Percentiles rank a stretch among this genome's conserved stretches.
These are phyloP conservation scores for Amphiduros pacificus DNA, from an alignment of 2,888 invertebrate genomes.

Conservation along the genomic window DNA sequence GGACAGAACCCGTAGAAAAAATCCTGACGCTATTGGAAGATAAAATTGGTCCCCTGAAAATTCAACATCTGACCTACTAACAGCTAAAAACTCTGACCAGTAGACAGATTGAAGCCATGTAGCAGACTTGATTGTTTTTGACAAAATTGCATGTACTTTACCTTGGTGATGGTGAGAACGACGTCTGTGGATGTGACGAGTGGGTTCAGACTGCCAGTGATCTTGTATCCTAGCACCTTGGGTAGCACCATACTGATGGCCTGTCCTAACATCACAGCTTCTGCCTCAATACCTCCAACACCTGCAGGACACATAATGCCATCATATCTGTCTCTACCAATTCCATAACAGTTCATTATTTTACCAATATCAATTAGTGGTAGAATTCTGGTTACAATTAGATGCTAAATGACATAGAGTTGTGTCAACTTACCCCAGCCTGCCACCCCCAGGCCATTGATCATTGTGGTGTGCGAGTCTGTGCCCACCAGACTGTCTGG, in stretches of 20 bases:
- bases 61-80: too few species aligned
- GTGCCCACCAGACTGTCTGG: slow-evolving; percentile 95
- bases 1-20: too few species aligned
- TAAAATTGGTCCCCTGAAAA: too few species aligned
- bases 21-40: too few species aligned
- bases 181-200: slow-evolving; percentile 94
- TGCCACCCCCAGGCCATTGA: slow-evolving; percentile 92
- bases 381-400: not conserved
- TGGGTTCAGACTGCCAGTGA: slow-evolving; percentile 78
- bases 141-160: slow-evolving; percentile 51
- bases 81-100: too few species aligned
- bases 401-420: not conserved
- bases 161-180: slow-evolving; percentile 95
- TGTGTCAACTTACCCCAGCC: slow-evolving; percentile 79
- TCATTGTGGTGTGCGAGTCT: slow-evolving; percentile 99
- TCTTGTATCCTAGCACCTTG: slow-evolving; percentile 90
- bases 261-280: slow-evolving; percentile 98
- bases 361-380: too few species aligned
- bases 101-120: too few species aligned
- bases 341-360: too few species aligned
- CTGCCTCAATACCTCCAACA: slow-evolving; percentile 87
- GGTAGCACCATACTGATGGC: slow-evolving; percentile 96
- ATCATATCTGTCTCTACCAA: too few species aligned
- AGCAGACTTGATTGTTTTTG: too few species aligned
- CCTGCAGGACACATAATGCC: too few species aligned